Conservation (phyloP, 2,888 invertebrate species). For the Coleophora flavipennella region DNA sequence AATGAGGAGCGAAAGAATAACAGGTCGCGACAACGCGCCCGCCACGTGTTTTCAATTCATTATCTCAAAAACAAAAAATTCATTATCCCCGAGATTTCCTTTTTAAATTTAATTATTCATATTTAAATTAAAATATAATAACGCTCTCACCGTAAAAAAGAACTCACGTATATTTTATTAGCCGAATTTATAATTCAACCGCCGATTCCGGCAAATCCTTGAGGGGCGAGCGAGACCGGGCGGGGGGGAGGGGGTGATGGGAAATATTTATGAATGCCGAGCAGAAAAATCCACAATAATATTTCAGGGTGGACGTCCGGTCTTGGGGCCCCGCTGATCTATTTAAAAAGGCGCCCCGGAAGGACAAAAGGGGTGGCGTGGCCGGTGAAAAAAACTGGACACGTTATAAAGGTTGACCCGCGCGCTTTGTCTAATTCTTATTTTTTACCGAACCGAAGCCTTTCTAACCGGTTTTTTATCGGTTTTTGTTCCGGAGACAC, state of each 20-base stretch:
- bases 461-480: slow-evolving; percentile 58
- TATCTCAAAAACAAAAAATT: slow-evolving; percentile 72
- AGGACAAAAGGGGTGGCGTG: slow-evolving; percentile 59
- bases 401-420: slow-evolving; percentile 63
- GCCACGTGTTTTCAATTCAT: slow-evolving; percentile 70
- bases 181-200: slow-evolving; percentile 70
- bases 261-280: slow-evolving; percentile 71
- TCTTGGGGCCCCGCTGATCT: slow-evolving; percentile 67
- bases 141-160: slow-evolving; percentile 56
- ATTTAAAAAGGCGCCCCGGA: slow-evolving; percentile 71
- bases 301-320: slow-evolving; percentile 65
- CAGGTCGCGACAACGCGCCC: slow-evolving; percentile 47
- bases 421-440: slow-evolving; percentile 69
- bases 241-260: slow-evolving; percentile 33
- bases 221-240: slow-evolving; percentile 20
- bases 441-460: slow-evolving; percentile 71
- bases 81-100: slow-evolving; percentile 69
- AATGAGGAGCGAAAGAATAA: slow-evolving; percentile 67
- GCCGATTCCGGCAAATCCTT: slow-evolving; percentile 62
- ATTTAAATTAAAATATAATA: slow-evolving; percentile 73
- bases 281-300: slow-evolving; percentile 73
- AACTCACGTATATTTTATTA: slow-evolving; percentile 72
- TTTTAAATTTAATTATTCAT: slow-evolving; percentile 72
- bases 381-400: slow-evolving; percentile 67
- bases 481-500: slow-evolving; percentile 71